A percentile compares a stretch with the other conserved stretches of the same genome.
These are phyloP conservation scores for Meloe dianella DNA, from an alignment of 2,888 invertebrate species.

Conservation along the genomic window DNA sequence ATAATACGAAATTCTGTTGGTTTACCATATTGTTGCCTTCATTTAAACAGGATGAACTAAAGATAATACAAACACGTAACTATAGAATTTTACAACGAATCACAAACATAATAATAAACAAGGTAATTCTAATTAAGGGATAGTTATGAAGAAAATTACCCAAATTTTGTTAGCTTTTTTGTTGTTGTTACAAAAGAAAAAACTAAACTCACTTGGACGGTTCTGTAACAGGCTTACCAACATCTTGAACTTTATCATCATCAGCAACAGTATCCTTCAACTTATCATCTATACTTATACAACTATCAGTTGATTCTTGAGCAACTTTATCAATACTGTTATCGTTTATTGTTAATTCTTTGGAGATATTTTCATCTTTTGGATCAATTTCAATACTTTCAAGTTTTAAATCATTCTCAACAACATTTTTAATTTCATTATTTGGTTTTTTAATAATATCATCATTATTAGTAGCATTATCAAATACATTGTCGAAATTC, in stretches of 20 bases:
- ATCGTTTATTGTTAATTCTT: constrained; percentile 22
- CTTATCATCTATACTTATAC: not conserved
- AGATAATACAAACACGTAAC: constrained; percentile 13
- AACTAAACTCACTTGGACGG: constrained; percentile 47
- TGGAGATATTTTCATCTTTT: constrained; percentile 25
- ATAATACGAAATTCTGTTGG: constrained; percentile 11
- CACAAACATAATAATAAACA: constrained; percentile 9
- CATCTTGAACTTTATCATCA: constrained; percentile 24
- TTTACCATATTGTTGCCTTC: constrained; percentile 24
- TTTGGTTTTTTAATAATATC: not conserved
- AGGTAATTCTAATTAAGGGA: not conserved
- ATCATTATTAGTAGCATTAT: constrained; percentile 4
- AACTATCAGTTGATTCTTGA: constrained; percentile 21
- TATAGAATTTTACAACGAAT: constrained; percentile 6
- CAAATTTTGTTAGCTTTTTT: not conserved
- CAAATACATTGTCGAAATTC: constrained; percentile 40
- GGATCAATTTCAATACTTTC: constrained; percentile 43
- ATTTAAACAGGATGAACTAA: constrained; percentile 23
- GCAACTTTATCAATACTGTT: constrained; percentile 36
- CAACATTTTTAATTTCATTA: constrained; percentile 18
- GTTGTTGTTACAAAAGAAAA: not conserved
- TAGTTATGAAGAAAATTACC: not conserved
- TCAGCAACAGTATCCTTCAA: constrained; percentile 12
- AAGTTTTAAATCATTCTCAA: constrained; percentile 43
- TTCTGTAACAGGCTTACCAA: constrained; percentile 33